Base-by-base conservation (phyloP, 2,113 vertebrate genomes). In the Tachysurus vachellii region DNA sequence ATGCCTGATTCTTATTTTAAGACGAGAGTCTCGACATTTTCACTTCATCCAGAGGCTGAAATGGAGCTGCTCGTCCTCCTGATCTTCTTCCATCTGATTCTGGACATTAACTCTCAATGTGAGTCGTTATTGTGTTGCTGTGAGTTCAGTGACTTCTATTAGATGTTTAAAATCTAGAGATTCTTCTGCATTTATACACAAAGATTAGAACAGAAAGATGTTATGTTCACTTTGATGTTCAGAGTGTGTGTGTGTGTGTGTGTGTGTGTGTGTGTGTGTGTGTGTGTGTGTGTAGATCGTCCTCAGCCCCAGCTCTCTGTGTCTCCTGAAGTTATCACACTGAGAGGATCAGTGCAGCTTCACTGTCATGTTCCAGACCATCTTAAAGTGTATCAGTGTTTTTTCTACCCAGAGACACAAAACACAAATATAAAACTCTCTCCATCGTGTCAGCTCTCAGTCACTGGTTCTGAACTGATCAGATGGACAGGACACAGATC, bases 401-500 rank as follows among this genome's bases (percentile, higher is more conserved):
- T 26, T 28, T 89, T 89, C 50, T 62, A 80, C 62, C 8, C 36
- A 57, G 71, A 81, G 47, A 47, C 47, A 53, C 9, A 80, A 17
- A 0, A 62, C 5, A 70, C 12, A 17, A 28, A 47, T 23, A 4
- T 62, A 36, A 64, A 81, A 56, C 21, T 2, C 73, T 16, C 17
- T 73, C 31, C 23, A 61, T 62, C 64, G 50, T 91, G 85, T 88
- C 31, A 26, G n/a, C 82, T 87, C 28, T 50, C 75, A 16, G 28
- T 88, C 79, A 83, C 53, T 84, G 83, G 71, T n/a, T 75, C 80
- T 88, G 79, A 87, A 70, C 23, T 90, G 42, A 82, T 75, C 53
- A 23, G 2, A 31, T 87, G 88, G 89, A 56, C 79, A 83, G 36
- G n/a, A 66, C 77, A 7, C 26, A 44, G 53, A 31, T 31, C 82